These are phyloP conservation scores for Azemiops feae DNA, from an alignment of 2,113 vertebrate genomes.

Conservation along the genomic window DNA sequence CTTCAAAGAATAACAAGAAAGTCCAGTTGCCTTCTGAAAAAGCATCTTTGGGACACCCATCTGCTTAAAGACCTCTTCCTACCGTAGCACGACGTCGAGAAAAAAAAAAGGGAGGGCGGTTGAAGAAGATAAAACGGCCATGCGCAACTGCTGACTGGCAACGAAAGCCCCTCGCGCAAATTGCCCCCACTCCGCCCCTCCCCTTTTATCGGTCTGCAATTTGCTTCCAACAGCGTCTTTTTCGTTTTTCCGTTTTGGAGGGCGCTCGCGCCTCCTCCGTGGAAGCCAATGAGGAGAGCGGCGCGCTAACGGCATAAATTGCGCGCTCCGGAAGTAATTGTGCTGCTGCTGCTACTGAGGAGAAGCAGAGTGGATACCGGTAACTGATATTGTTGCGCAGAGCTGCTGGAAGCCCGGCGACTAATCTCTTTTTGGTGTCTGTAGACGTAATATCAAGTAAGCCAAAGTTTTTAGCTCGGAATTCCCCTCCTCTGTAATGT, in stretches of 20 bases:
- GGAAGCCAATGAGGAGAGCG: neutral
- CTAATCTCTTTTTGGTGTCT: neutral
- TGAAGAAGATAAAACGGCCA: neutral
- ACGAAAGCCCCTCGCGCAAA: neutral
- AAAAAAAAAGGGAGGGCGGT: rapidly evolving
- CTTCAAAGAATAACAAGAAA: too few species aligned
- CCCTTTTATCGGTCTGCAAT: neutral
- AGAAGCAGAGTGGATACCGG: neutral
- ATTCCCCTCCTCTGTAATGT: too few species aligned
- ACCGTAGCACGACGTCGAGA: neutral
- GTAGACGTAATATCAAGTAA: neutral
- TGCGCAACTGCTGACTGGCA: neutral
- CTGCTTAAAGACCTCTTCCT: neutral
- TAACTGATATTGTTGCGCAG: neutral
- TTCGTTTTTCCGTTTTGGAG: neutral
- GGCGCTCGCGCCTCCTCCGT: neutral
- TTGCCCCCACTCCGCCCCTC: neutral
- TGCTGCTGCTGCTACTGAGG: rapidly evolving
- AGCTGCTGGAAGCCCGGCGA: neutral
- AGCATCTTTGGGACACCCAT: too few species aligned
- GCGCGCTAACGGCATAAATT: rapidly evolving
- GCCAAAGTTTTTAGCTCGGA: neutral
- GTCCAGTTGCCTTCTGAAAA: too few species aligned
- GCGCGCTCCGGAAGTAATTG: constrained; percentile 11
- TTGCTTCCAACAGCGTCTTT: neutral